A percentile compares a stretch with the other conserved stretches of the same genome.
Evolutionary conservation across 2,113 vertebrate species (phyloP).

Genomic region (Hippopotamus amphibius): DNA sequence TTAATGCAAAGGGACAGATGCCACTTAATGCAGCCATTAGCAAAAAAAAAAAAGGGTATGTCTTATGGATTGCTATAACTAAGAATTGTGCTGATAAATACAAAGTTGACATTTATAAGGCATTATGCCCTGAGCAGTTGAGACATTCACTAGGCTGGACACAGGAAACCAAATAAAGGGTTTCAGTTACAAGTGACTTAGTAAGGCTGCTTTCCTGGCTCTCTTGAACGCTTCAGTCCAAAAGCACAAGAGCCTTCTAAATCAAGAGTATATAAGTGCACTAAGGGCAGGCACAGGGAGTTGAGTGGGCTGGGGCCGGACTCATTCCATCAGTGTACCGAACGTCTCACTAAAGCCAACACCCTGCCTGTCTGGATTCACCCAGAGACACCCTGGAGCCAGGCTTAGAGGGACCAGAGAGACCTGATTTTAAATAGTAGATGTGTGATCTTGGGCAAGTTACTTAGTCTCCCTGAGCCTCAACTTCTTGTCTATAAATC

Average conservation of each 20-base stretch:
- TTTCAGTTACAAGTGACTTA: not conserved
- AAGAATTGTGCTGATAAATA: constrained; percentile 38
- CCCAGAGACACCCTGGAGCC: not conserved
- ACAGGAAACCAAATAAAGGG: not conserved
- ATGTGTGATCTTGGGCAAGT: constrained; percentile 16
- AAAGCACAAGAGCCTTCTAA: not conserved
- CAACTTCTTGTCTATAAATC: constrained; percentile 5
- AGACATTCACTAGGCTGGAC: not conserved
- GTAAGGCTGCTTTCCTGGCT: not conserved
- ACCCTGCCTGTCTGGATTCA: not conserved
- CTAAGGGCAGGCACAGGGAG: not conserved
- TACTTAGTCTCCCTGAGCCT: constrained; percentile 15
- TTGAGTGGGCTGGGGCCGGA: not conserved
- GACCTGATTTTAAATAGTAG: not conserved
- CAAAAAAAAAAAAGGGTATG: constrained; percentile 16
- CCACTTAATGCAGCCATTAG: constrained; percentile 27
- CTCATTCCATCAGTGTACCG: not conserved
- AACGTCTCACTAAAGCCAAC: not conserved
- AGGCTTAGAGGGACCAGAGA: not conserved
- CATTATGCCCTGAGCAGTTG: not conserved
- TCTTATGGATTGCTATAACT: not conserved
- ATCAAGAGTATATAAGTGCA: not conserved
- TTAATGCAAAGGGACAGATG: constrained; percentile 41
- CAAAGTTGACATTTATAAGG: not conserved
- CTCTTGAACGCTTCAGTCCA: not conserved